phyloP scores from a whole-genome alignment of 2,888 invertebrate species.

The Epinotia demarniana region DNA sequence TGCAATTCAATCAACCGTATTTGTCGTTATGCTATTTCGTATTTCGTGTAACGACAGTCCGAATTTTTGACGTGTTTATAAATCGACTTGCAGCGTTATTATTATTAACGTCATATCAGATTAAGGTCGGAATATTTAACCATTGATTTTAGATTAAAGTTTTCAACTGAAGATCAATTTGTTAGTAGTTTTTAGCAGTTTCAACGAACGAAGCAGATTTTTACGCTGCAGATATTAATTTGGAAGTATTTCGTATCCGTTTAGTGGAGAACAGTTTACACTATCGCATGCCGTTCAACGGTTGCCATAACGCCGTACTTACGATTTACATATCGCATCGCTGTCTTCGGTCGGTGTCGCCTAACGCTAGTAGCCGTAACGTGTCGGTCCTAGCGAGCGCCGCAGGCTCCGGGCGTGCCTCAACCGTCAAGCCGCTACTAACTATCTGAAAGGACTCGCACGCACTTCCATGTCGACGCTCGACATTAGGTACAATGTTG shows the following conservation, averaged over 20 bases:
- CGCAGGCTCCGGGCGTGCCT: slow-evolving; percentile 32
- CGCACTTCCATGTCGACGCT: slow-evolving; percentile 44
- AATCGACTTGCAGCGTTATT: slow-evolving; percentile 21
- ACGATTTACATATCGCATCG: slow-evolving; percentile 44
- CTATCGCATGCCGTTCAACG: slow-evolving; percentile 41
- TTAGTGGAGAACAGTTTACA: slow-evolving; percentile 35
- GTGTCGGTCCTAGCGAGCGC: slow-evolving; percentile 36
- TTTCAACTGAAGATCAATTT: slow-evolving; percentile 34
- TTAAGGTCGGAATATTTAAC: slow-evolving; percentile 17
- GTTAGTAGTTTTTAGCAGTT: slow-evolving; percentile 41
- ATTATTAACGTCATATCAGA: slow-evolving; percentile 24
- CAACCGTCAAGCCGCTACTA: slow-evolving; percentile 44
- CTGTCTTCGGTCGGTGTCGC: slow-evolving; percentile 42
- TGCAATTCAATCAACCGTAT: slow-evolving; percentile 23
- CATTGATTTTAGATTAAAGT: slow-evolving; percentile 9
- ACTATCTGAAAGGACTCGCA: slow-evolving; percentile 46
- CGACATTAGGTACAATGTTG: slow-evolving; percentile 41
- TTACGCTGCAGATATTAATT: slow-evolving; percentile 34
- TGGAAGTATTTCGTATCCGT: slow-evolving; percentile 26
- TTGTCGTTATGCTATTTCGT: slow-evolving; percentile 28
- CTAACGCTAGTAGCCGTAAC: slow-evolving; percentile 44
- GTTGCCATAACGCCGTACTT: slow-evolving; percentile 43
- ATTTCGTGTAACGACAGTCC: slow-evolving; percentile 21
- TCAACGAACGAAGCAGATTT: slow-evolving; percentile 28
- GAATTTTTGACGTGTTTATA: slow-evolving; percentile 23